Evolutionary conservation across 1,140 invertebrate species (phyloP).

Genomic region (Amphibalanus amphitrite): DNA sequence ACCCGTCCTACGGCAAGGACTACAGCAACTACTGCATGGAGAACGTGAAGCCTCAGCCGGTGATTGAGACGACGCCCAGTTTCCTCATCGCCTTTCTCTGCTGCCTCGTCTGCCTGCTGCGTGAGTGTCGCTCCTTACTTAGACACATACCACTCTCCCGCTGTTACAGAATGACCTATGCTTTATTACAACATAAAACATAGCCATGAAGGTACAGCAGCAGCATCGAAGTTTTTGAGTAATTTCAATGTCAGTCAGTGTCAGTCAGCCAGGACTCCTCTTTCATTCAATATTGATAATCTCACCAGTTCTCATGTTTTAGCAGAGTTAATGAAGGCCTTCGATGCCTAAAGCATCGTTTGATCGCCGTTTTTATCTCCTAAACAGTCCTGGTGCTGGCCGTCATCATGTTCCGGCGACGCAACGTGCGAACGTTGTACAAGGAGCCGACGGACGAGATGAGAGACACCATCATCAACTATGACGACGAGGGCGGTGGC

Average conservation of each 20-base stretch:
- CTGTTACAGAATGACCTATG: no score
- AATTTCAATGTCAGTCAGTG: background rate
- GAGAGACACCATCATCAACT: slow-evolving; percentile 89
- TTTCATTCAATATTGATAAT: background rate
- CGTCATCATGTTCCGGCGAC: background rate
- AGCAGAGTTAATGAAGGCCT: background rate
- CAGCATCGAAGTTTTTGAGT: no score
- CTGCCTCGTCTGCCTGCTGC: background rate
- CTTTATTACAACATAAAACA: no score
- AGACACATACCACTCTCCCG: no score
- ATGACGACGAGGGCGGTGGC: slow-evolving; percentile 91
- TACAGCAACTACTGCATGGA: background rate
- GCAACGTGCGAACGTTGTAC: background rate
- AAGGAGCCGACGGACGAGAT: slow-evolving; percentile 41
- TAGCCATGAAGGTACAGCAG: no score
- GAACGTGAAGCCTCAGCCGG: background rate
- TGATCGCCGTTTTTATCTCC: background rate
- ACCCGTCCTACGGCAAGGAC: background rate
- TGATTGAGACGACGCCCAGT: background rate
- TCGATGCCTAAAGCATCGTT: background rate
- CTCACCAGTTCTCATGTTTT: background rate
- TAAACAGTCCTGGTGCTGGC: background rate
- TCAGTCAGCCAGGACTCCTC: background rate
- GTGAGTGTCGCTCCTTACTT: no score
- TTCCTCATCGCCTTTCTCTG: background rate